Evolutionary conservation across 64 coral and sea anemone genomes (phyloP), one percentile per base, ranked within the genome.

Genomic region (Acropora tenuis): DNA sequence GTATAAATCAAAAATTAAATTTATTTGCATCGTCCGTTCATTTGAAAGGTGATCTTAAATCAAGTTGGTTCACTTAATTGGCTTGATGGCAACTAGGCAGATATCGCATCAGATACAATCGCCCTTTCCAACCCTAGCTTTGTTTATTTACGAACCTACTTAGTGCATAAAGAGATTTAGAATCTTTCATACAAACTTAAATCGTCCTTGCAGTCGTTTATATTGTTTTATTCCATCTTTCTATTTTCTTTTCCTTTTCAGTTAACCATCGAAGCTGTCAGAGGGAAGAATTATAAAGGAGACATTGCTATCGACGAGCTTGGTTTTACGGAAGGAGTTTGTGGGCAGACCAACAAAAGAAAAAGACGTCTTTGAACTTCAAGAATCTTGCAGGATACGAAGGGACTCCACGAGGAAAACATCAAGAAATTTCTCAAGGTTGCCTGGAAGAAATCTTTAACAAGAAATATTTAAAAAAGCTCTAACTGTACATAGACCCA

Each of bases 261-360:
- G 91, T 6, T 92, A 10, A 68, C 59, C 13, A 86, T 92, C 41
- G 80, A 74, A 12, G 91, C 91, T 30, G 84, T 87, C 3, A 84
- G 91, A 69, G 74, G 91, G 47, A 3, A 8, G 3, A 79, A n/a
- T 41, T 92, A 53, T 45, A 43, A 60, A 69, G 82, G 82, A 58
- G 91, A 92, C 57, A 87, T 92, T 47, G 91, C 83, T 1, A 50
- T 92, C 40, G 91, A 92, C 60, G 66, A 77, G 15, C 48, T 92
- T 41, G 61, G 44, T 40, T 69, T 92, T 13, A 16, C 4, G 18
- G 48, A 78, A 61, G 83, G 91, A 52, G 2, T 17, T 3, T 92
- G 91, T 87, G 58, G 44, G 71, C 43, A 84, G 16, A 40, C 5
- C 45, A 82, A 11, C 79, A 7, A 48, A n/a, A 15, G 42, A 76